These are phyloP conservation scores for Enteromius treurensis DNA, from an alignment of 2,797 vertebrate species.

Conservation along the genomic window DNA sequence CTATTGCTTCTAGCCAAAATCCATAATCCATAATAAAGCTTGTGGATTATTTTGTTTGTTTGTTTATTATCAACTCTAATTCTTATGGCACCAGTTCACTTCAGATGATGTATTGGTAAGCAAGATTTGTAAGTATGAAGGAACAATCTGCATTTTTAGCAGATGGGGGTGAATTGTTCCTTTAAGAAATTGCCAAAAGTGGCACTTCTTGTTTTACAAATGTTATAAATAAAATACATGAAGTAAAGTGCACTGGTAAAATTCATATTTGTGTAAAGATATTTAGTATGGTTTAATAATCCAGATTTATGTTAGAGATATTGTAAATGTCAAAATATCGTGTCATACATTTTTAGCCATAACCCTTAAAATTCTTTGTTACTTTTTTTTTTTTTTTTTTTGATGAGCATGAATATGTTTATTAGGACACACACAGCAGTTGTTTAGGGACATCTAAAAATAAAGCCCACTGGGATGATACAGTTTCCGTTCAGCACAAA, in stretches of 20 bases:
- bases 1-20: not conserved
- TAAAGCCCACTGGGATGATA: slow-evolving; percentile 18
- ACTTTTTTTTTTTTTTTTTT: not conserved
- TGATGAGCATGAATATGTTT: not conserved
- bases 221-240: not conserved
- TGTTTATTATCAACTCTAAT: not conserved
- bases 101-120: not conserved
- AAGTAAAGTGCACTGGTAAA: not conserved
- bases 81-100: not conserved
- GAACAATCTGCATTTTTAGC: not conserved
- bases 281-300: not conserved
- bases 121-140: not conserved
- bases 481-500: not conserved
- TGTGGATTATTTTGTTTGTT: not conserved
- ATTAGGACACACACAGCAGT: not conserved
- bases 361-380: not conserved
- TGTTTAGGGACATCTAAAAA: slow-evolving; percentile 25
- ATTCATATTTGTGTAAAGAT: slow-evolving; percentile 17
- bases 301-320: not conserved
- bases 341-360: not conserved
- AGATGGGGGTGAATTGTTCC: not conserved
- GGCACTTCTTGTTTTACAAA: not conserved
- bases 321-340: slow-evolving; percentile 1
- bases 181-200: slow-evolving; percentile 15
- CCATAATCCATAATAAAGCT: not conserved